These are phyloP conservation scores for Rhamnusium bicolor DNA, from an alignment of 2,888 invertebrate genomes.

Conservation along the genomic window DNA sequence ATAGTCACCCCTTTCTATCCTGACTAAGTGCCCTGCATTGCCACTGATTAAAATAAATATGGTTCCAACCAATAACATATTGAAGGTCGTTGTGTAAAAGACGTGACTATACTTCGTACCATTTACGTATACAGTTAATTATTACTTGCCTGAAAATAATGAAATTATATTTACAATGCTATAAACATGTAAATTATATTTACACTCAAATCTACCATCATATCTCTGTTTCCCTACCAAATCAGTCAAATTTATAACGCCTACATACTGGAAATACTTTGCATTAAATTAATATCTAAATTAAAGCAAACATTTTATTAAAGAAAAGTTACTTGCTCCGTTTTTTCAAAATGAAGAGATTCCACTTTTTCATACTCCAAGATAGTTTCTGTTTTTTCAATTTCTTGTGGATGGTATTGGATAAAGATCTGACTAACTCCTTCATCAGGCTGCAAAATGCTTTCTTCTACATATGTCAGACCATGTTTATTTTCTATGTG, in stretches of 20 bases:
- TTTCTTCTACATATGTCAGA: slow-evolving; percentile 25
- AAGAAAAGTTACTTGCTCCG: neutral
- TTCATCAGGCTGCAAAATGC: slow-evolving; percentile 26
- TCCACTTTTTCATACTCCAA: slow-evolving; percentile 8
- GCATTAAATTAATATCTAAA: neutral
- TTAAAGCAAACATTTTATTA: neutral
- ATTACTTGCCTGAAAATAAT: neutral
- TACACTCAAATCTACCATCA: neutral
- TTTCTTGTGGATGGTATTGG: slow-evolving; percentile 12
- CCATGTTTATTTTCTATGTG: slow-evolving; percentile 60
- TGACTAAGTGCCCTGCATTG: too few species aligned
- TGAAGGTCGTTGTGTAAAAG: too few species aligned
- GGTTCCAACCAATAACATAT: too few species aligned
- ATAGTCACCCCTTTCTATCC: too few species aligned
- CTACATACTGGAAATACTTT: neutral
- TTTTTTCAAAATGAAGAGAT: neutral
- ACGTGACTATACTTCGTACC: too few species aligned
- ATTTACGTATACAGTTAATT: too few species aligned
- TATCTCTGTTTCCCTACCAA: too few species aligned
- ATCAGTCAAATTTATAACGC: too few species aligned
- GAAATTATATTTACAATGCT: neutral
- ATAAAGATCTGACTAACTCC: slow-evolving; percentile 32
- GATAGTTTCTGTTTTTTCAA: neutral
- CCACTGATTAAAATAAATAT: too few species aligned
- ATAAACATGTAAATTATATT: neutral